phyloP scores from a whole-genome alignment of 2,888 invertebrate species.

The Pachymerium ferrugineum region DNA sequence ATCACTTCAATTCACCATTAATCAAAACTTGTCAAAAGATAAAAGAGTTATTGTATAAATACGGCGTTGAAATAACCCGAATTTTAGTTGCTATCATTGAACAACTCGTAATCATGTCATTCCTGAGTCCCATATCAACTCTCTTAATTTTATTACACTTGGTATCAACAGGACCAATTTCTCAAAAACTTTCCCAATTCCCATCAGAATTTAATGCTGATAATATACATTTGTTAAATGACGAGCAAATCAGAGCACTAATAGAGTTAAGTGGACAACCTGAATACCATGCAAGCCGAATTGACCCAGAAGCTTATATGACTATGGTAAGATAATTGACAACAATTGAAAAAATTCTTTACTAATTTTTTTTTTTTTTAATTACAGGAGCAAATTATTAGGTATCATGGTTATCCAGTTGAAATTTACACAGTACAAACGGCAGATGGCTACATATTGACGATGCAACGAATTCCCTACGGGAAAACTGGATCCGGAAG shows the following conservation, averaged over 20 bases:
- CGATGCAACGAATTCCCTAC: background rate
- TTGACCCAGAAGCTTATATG: background rate
- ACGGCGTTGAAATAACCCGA: too few species aligned
- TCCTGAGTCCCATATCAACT: too few species aligned
- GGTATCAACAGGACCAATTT: background rate
- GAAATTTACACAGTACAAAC: background rate
- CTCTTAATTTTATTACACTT: background rate
- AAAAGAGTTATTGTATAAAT: too few species aligned
- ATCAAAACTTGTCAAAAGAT: too few species aligned
- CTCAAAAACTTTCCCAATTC: background rate
- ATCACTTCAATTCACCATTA: too few species aligned
- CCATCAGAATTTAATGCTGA: background rate
- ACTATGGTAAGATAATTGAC: background rate
- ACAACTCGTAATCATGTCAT: too few species aligned
- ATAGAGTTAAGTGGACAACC: background rate
- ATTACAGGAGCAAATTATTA: background rate
- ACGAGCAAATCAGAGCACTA: background rate
- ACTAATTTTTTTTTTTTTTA: background rate
- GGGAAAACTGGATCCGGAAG: background rate
- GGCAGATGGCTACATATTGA: background rate
- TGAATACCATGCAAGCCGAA: background rate
- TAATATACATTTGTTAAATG: background rate
- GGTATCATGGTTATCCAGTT: background rate
- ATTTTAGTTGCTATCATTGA: too few species aligned
- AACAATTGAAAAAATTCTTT: background rate